Conservation (phyloP, 2,888 invertebrate genomes). For the Unio pictorum region DNA sequence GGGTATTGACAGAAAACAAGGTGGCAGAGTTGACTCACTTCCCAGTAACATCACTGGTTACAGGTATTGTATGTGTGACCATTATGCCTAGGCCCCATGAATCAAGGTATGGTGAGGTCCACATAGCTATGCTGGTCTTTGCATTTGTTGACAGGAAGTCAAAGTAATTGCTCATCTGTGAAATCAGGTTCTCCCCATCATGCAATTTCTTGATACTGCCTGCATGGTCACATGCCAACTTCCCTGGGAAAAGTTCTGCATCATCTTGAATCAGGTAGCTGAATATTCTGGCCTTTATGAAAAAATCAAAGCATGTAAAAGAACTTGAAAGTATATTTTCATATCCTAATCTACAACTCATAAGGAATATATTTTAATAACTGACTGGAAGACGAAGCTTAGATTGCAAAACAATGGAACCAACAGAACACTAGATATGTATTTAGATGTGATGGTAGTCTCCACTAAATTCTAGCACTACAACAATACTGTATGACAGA, state of each 20-base stretch:
- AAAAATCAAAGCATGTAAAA: background rate
- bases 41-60: slow-evolving; percentile 64
- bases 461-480: too few species aligned
- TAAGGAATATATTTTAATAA: too few species aligned
- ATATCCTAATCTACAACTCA: too few species aligned
- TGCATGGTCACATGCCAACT: slow-evolving; percentile 66
- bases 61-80: slow-evolving; percentile 71
- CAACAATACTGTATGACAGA: too few species aligned
- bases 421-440: too few species aligned
- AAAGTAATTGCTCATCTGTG: slow-evolving; percentile 72
- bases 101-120: slow-evolving; percentile 72
- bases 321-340: too few species aligned
- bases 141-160: slow-evolving; percentile 70
- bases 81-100: slow-evolving; percentile 72
- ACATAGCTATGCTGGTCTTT: slow-evolving; percentile 66
- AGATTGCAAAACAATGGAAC: too few species aligned
- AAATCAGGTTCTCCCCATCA: slow-evolving; percentile 71
- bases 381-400: too few species aligned
- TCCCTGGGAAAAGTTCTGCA: slow-evolving; percentile 71
- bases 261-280: slow-evolving; percentile 72
- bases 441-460: too few species aligned
- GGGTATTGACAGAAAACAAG: background rate
- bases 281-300: slow-evolving; percentile 67
- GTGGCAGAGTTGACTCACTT: slow-evolving; percentile 47
- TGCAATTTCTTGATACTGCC: slow-evolving; percentile 69